Conservation (phyloP, 1,140 invertebrate genomes). For the Heliothis virescens region DNA sequence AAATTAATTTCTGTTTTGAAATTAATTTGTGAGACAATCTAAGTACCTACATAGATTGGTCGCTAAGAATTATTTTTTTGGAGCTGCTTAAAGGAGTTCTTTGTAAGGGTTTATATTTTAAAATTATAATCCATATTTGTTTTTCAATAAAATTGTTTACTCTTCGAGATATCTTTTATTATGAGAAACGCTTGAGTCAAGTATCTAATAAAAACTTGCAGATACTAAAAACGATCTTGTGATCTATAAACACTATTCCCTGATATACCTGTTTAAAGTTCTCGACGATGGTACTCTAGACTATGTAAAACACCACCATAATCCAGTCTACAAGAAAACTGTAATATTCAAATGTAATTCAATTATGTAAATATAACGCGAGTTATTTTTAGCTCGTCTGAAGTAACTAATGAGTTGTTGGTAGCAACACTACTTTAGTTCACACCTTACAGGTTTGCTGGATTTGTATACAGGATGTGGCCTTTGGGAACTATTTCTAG, state of each 20-base stretch:
- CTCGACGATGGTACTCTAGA: slow-evolving; percentile 8
- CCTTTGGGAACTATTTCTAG: background rate
- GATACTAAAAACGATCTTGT: background rate
- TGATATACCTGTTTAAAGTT: slow-evolving; percentile 1
- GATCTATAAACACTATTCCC: background rate
- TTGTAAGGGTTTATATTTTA: no score
- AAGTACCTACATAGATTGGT: no score
- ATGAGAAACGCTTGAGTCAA: no score
- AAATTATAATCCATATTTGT: no score
- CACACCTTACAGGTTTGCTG: slow-evolving; percentile 13
- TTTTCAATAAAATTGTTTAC: no score
- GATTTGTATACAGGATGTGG: slow-evolving; percentile 9
- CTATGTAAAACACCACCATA: slow-evolving; percentile 34
- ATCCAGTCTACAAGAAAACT: slow-evolving; percentile 39
- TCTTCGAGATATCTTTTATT: no score
- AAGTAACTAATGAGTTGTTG: slow-evolving; percentile 39
- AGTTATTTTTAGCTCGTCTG: slow-evolving; percentile 39
- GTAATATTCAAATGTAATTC: slow-evolving; percentile 46
- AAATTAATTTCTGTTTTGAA: no score
- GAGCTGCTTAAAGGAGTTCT: no score
- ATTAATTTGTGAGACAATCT: no score
- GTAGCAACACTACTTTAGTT: slow-evolving; percentile 33
- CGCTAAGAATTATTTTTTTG: no score
- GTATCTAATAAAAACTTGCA: no score
- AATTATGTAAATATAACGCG: slow-evolving; percentile 36